Evolutionary conservation across 1,140 invertebrate genomes (phyloP), one percentile per base, ranked within the genome.

Genomic region (Kradibia gibbosae): DNA sequence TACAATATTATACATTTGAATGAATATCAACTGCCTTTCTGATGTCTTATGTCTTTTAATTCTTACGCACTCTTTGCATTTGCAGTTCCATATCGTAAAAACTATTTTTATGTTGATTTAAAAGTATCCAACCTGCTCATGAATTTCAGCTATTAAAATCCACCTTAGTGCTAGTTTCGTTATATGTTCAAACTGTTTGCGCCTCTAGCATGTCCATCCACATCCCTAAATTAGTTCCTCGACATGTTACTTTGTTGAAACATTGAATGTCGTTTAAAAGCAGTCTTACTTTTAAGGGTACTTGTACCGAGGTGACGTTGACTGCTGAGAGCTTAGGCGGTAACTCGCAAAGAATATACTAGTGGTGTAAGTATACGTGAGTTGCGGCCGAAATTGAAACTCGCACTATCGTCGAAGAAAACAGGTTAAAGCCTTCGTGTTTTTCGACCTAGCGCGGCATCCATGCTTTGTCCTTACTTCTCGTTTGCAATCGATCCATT

Each of bases 1-100:
- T n/a, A n/a, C n/a, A n/a, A n/a, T n/a, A n/a, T 82, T 22, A n/a
- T 65, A 60, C 45, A 55, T 45, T 72, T 77, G 65, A 77, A 60
- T 77, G 45, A 70, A 67, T 50, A 78, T 34, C 13, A 13, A 45
- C 7, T 45, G 5, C 42, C 13, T 13, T 45, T 45, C 42, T 13
- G 42, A 13, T 8, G 5, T 45, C 42, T 45, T 45, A 45, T 5
- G 42, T 45, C 42, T 45, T 45, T 45, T 45, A 45, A 1, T 17
- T 17, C 15, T 28, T 10, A 0, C 10, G 10, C 1, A n/a, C 15
- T 22, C 25, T 60, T 60, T 28, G 10, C 57, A 60, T 60, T 31
- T 28, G 10, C 25, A 31, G 31, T 60, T 34, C 60, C 60, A 62
- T 20, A 36, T 34, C 31, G 60, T 31, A 15, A 3, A 45, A 45